Evolutionary conservation across 2,888 invertebrate species (phyloP), one percentile per base, ranked within the genome.

Genomic region (Tachina lurida): DNA sequence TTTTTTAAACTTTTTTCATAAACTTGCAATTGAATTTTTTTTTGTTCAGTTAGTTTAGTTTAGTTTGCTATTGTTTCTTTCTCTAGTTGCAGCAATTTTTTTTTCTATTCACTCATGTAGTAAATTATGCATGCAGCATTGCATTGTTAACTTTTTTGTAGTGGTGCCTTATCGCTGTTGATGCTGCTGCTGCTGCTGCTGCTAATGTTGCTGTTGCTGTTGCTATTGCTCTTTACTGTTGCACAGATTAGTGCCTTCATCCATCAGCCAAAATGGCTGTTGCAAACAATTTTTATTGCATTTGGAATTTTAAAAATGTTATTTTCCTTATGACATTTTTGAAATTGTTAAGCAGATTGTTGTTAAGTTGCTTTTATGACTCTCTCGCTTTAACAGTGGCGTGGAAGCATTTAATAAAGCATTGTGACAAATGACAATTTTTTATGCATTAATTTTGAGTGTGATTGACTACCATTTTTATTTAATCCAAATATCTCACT

Each of bases 241-340:
- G 54, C 31, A 75, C 43, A 63, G 31, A 43, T n/a, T 43, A 43
- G 13, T 52, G 43, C 39, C 31, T 39, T 19, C 19, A 13, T 8
- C 22, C 75, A 52, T 45, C 52, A 31, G 31, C 31, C 45, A 12
- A n/a, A 41, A 1, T 71, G 19, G 39, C 60, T 54, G 54, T 63
- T 65, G 49, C 31, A 45, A 60, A 68, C 13, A n/a, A 45, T 67
- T 74, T 81, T 74, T 52, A 75, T 81, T 68, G 52, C 74, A 19
- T 12, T 68, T 81, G 74, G 67, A 74, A 74, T 80, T 80, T 80
- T n/a, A 52, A 60, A 80, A 80, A 68, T 74, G 31, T 41, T 47
- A 73, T 65, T 80, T 80, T 78, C 62, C 58, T 67, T 80, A 81
- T 74, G 68, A 74, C 80, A 81, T 74, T 81, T 81, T 81, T 68